Evolutionary conservation across 2,113 vertebrate genomes (phyloP).

Genomic region (Illadopsis cleaveri): DNA sequence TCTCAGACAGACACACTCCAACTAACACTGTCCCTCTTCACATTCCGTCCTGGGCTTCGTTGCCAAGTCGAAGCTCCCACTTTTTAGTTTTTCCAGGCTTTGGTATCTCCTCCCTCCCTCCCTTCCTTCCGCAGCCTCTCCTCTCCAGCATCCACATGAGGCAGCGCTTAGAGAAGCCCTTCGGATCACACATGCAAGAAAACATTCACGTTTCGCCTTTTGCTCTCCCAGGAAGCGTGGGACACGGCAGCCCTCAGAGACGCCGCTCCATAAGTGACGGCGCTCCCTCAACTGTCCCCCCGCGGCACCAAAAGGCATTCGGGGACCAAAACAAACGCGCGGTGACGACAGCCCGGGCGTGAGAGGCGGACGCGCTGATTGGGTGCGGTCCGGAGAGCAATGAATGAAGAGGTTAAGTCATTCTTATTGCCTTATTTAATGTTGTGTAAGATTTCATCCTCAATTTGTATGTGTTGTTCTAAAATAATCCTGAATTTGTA

Average conservation of each 20-base stretch:
- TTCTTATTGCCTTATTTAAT: background rate
- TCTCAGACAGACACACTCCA: background rate
- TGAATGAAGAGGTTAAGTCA: background rate
- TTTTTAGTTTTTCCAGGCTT: background rate
- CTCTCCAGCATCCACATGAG: fast-evolving
- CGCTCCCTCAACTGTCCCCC: fast-evolving
- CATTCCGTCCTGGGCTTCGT: fast-evolving
- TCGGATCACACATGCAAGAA: fast-evolving
- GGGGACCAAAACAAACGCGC: fast-evolving
- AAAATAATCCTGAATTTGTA: background rate
- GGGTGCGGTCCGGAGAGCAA: fast-evolving
- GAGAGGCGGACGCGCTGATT: background rate
- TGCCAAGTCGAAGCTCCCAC: background rate
- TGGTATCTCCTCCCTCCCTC: fast-evolving
- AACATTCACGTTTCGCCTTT: fast-evolving
- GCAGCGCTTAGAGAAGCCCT: background rate
- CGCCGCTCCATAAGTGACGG: fast-evolving
- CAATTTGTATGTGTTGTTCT: no score
- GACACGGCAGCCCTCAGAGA: fast-evolving
- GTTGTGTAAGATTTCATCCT: background rate
- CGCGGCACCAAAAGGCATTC: fast-evolving
- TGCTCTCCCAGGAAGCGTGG: fast-evolving
- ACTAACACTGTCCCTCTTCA: fast-evolving
- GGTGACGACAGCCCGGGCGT: fast-evolving
- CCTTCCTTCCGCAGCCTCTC: no score